phyloP scores from a whole-genome alignment of 2,888 invertebrate genomes.

The Tethea ocularis region DNA sequence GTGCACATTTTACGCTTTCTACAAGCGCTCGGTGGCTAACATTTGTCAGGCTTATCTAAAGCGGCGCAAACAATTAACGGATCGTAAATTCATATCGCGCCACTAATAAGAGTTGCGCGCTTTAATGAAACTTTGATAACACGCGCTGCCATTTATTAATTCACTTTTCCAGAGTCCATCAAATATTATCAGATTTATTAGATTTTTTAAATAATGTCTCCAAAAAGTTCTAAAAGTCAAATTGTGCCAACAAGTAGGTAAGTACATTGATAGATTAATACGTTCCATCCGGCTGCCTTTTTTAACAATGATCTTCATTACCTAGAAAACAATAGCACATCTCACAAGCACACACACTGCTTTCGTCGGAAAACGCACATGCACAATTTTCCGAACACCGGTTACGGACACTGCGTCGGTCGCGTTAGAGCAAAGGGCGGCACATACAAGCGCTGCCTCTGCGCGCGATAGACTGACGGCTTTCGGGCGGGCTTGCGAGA shows the following conservation, averaged over 20 bases:
- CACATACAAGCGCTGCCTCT: conserved; percentile 75
- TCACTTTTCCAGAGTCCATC: not conserved
- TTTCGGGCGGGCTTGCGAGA: conserved; percentile 60
- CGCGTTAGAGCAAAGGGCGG: conserved; percentile 76
- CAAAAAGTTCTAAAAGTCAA: conserved; percentile 63
- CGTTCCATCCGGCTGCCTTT: conserved; percentile 69
- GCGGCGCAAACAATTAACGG: conserved; percentile 72
- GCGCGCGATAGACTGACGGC: conserved; percentile 80
- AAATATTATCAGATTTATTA: not conserved
- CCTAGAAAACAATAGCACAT: conserved; percentile 84
- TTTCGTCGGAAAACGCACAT: conserved; percentile 82
- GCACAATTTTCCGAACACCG: conserved; percentile 83
- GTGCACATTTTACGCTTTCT: conserved; percentile 1
- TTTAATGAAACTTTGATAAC: conserved; percentile 47
- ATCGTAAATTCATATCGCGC: conserved; percentile 66
- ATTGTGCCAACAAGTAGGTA: conserved; percentile 59
- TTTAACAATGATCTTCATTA: conserved; percentile 70
- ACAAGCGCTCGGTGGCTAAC: conserved; percentile 23
- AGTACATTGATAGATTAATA: conserved; percentile 45
- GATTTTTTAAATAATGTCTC: not conserved
- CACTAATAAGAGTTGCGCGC: conserved; percentile 54
- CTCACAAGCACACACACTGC: conserved; percentile 82
- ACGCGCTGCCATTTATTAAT: conserved; percentile 11
- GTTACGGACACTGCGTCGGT: conserved; percentile 82
- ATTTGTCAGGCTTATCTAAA: conserved; percentile 70